Evolutionary conservation across 2,888 invertebrate species (phyloP).

Genomic region (Torymus auratus): DNA sequence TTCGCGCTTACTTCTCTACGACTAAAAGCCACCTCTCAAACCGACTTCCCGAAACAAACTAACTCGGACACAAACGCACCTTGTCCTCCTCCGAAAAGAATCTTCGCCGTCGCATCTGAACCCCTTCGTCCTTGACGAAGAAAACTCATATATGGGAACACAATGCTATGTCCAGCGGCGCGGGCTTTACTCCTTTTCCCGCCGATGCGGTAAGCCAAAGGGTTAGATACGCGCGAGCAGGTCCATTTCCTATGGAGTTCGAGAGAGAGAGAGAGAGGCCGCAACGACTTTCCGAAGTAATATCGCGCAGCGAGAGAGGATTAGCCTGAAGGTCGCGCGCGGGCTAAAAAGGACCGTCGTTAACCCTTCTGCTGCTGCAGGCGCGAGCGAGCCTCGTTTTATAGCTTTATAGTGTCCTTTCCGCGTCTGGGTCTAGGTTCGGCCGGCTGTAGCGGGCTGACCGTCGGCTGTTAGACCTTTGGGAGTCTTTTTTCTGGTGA

Average conservation of each 20-base stretch:
- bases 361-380: constrained; percentile 65
- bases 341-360: constrained; percentile 56
- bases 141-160: background rate
- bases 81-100: too few relatives aligned
- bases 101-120: background rate
- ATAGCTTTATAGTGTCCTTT: constrained; percentile 67
- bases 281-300: constrained; percentile 48
- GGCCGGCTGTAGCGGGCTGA: too few relatives aligned
- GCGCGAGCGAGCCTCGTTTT: constrained; percentile 61
- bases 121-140: constrained; percentile 19
- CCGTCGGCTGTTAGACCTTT: too few relatives aligned
- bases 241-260: background rate
- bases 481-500: too few relatives aligned
- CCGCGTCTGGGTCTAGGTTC: background rate
- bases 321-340: constrained; percentile 47
- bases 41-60: too few relatives aligned
- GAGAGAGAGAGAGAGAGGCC: background rate
- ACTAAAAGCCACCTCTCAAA: too few relatives aligned
- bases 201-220: constrained; percentile 53
- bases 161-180: background rate
- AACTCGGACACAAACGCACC: too few relatives aligned
- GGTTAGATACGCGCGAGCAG: constrained; percentile 47
- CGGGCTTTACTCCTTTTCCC: background rate
- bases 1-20: too few relatives aligned
- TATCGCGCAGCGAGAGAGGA: constrained; percentile 41